Evolutionary conservation across 2,113 vertebrate genomes (phyloP).

Genomic region (Anser brachyrhynchus): DNA sequence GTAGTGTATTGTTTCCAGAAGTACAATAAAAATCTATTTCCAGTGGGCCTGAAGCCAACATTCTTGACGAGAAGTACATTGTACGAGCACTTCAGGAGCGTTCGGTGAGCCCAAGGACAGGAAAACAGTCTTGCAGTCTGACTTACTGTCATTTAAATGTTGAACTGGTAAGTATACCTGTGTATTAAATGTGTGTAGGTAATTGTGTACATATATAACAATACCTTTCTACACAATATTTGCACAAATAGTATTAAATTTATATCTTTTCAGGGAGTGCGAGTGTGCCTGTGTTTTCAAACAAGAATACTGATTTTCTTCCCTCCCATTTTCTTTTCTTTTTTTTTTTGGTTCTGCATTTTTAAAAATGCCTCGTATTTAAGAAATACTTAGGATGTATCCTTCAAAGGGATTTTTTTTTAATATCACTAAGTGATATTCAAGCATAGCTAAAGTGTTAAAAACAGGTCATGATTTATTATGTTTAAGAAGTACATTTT

Average conservation of each 20-base stretch:
- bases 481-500: neutral
- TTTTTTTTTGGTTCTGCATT: neutral
- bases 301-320: neutral
- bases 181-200: neutral
- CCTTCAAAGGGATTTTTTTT: neutral
- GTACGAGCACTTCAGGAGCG: neutral
- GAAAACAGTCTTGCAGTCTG: conserved; percentile 14
- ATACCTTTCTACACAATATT: neutral
- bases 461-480: neutral
- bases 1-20: conserved; percentile 56
- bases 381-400: neutral
- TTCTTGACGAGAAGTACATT: conserved; percentile 9
- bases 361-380: neutral
- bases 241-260: neutral
- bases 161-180: neutral
- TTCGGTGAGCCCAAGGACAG: neutral
- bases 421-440: neutral
- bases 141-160: neutral
- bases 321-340: neutral
- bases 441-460: neutral
- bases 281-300: neutral
- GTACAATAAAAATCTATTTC: conserved; percentile 56
- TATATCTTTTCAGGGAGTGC: neutral
- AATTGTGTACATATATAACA: neutral
- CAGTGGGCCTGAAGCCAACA: conserved; percentile 2